Conservation (phyloP, 2,797 vertebrate species). For the Cottoperca gobio region DNA sequence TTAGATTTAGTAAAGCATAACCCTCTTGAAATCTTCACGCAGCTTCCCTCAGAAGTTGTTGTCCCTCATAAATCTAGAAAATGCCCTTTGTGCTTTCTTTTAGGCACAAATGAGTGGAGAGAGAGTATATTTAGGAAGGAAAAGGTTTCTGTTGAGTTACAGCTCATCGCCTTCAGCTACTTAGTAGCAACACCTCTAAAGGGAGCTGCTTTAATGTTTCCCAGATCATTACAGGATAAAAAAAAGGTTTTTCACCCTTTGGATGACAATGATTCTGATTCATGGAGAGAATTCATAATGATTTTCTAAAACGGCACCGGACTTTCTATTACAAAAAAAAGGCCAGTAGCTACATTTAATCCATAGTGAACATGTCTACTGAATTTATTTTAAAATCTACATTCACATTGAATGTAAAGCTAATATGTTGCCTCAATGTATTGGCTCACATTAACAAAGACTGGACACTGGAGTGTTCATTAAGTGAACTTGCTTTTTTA, state of each 20-base stretch:
- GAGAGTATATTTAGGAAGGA: conserved; percentile 11
- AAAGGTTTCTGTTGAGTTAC: conserved; percentile 41
- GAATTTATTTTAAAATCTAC: neutral
- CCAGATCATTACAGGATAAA: conserved; percentile 10
- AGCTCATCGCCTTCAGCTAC: conserved; percentile 43
- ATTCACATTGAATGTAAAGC: neutral
- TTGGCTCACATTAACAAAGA: neutral
- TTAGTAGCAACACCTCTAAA: conserved; percentile 16
- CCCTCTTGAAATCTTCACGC: conserved; percentile 56
- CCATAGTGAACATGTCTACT: neutral
- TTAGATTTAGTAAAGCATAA: conserved; percentile 68
- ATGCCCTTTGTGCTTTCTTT: conserved; percentile 53
- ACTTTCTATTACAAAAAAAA: neutral
- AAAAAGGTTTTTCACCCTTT: neutral
- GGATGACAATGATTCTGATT: conserved; percentile 3
- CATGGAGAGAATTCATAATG: neutral
- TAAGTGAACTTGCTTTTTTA: neutral
- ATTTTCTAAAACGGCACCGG: conserved; percentile 13
- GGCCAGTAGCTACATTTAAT: neutral
- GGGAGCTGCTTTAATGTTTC: conserved; percentile 21
- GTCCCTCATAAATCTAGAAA: conserved; percentile 60
- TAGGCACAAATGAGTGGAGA: conserved; percentile 44
- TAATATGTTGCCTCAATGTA: neutral
- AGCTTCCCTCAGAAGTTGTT: conserved; percentile 53
- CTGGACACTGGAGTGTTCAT: neutral